These are phyloP conservation scores for Cichladusa arquata DNA, from an alignment of 2,113 vertebrate species.

Conservation along the genomic window DNA sequence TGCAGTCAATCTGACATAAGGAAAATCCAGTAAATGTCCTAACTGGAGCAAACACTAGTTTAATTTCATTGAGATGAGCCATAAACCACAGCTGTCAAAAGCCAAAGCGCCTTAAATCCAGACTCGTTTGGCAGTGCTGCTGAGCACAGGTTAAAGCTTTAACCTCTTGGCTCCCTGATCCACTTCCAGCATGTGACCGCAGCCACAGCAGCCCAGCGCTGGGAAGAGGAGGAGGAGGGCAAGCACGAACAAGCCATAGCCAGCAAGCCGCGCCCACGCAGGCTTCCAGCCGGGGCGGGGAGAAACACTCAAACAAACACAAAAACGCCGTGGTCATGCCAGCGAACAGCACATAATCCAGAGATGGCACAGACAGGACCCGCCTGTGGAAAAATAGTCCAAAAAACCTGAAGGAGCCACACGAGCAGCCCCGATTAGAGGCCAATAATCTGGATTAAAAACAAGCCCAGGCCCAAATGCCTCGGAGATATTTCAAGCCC, in stretches of 20 bases:
- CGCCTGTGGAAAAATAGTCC: accelerated
- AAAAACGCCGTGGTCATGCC: neutral
- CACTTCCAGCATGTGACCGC: neutral
- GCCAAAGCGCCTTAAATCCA: neutral
- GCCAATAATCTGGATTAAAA: accelerated
- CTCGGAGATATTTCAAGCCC: accelerated
- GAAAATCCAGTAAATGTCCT: neutral
- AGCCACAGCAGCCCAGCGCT: neutral
- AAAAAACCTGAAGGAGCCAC: neutral
- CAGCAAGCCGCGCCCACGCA: neutral
- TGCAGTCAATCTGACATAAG: neutral
- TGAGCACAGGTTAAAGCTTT: neutral
- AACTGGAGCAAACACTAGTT: neutral
- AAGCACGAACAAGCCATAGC: neutral
- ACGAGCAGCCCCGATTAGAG: neutral
- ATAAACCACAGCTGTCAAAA: neutral
- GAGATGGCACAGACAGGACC: accelerated
- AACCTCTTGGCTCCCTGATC: neutral
- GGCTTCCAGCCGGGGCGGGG: neutral
- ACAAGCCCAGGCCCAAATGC: neutral
- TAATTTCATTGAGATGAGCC: neutral
- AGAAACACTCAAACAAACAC: neutral
- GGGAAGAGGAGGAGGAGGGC: neutral
- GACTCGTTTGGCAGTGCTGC: neutral
- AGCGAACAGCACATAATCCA: neutral